phyloP scores from a whole-genome alignment of 2,888 invertebrate genomes.

The Myopa tessellatipennis region DNA sequence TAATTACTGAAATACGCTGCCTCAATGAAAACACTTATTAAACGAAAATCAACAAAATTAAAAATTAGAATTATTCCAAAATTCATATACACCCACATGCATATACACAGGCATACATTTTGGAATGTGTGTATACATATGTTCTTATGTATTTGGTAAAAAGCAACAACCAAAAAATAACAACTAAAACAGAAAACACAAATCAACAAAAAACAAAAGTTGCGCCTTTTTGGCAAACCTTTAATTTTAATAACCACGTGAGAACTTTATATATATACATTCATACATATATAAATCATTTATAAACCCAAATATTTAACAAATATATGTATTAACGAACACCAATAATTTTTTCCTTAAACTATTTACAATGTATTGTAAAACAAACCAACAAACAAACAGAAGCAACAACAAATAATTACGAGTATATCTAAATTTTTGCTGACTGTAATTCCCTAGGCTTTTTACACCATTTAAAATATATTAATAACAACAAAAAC shows the following conservation, averaged over 20 bases:
- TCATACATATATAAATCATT: slow-evolving; percentile 27
- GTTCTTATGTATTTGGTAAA: slow-evolving; percentile 1
- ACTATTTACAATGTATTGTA: slow-evolving; percentile 52
- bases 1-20: slow-evolving; percentile 41
- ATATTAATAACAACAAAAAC: slow-evolving; percentile 37
- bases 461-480: slow-evolving; percentile 63
- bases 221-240: slow-evolving; percentile 45
- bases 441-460: slow-evolving; percentile 66
- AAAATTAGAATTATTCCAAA: slow-evolving; percentile 35
- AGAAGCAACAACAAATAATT: slow-evolving; percentile 49
- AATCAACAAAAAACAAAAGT: slow-evolving; percentile 40
- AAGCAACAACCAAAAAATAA: background rate
- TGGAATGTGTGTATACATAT: background rate
- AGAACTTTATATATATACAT: slow-evolving; percentile 32
- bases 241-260: slow-evolving; percentile 34
- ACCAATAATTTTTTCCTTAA: slow-evolving; percentile 51
- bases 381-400: slow-evolving; percentile 35
- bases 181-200: slow-evolving; percentile 37
- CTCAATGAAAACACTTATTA: slow-evolving; percentile 47
- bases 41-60: slow-evolving; percentile 49
- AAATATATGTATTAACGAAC: slow-evolving; percentile 43
- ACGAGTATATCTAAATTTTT: slow-evolving; percentile 56
- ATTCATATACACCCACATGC: background rate
- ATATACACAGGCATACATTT: slow-evolving; percentile 28
- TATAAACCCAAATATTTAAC: slow-evolving; percentile 34